These are phyloP conservation scores for Rhynchomys soricoides DNA, from an alignment of 2,113 vertebrate genomes.

Conservation along the genomic window DNA sequence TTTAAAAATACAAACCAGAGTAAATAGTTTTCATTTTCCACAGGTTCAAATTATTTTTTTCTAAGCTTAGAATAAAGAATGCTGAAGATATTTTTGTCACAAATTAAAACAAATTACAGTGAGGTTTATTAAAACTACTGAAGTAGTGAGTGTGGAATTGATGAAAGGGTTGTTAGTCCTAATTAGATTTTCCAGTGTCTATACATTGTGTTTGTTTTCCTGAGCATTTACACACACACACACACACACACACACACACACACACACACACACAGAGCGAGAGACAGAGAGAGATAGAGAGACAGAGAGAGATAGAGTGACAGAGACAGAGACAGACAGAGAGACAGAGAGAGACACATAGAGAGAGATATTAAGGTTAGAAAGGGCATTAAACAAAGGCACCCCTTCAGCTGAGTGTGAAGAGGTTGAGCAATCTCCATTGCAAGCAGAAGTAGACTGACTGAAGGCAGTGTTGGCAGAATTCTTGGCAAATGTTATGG, in stretches of 20 bases:
- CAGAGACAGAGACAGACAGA: not conserved
- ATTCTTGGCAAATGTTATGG: not conserved
- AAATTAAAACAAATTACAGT: constrained; percentile 17
- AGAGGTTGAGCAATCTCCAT: not conserved
- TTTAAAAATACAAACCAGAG: constrained; percentile 41
- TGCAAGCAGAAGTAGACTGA: not conserved
- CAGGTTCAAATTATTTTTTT: not conserved
- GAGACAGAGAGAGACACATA: not conserved
- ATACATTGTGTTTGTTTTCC: not conserved
- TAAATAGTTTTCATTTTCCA: not conserved
- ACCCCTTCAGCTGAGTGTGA: not conserved
- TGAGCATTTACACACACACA: not conserved
- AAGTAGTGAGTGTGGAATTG: not conserved
- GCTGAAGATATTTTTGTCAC: constrained; percentile 11
- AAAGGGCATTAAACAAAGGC: constrained; percentile 1
- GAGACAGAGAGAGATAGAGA: not conserved
- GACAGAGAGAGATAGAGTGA: too few relatives aligned
- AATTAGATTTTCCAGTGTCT: not conserved
- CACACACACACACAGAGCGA: not conserved
- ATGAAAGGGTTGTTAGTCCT: not conserved
- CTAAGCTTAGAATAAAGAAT: constrained; percentile 42
- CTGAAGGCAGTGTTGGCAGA: not conserved
- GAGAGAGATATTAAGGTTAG: not conserved
- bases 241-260: not conserved
- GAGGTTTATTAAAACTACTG: not conserved